phyloP scores from a whole-genome alignment of 2,888 invertebrate genomes.

The Apantesis nais region DNA sequence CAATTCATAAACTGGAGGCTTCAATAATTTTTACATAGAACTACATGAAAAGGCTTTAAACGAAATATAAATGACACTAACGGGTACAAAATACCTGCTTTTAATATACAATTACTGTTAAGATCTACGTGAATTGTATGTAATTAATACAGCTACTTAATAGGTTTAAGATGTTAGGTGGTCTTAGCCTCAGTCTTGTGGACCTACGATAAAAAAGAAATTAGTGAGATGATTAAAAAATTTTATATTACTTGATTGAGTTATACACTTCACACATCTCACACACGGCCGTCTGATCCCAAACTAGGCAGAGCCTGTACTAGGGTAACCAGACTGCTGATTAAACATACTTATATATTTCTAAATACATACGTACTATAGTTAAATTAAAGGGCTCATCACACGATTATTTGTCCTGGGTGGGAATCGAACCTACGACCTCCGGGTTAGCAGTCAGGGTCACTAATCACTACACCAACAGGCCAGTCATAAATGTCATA shows the following conservation, averaged over 20 bases:
- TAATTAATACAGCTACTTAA: conserved; percentile 45
- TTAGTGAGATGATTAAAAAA: not conserved
- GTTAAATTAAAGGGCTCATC: too few species aligned
- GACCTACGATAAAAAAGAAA: not conserved
- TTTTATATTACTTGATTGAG: not conserved
- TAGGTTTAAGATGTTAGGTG: conserved; percentile 32
- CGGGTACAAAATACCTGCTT: conserved; percentile 47
- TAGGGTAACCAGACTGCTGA: not conserved
- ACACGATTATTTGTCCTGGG: too few species aligned
- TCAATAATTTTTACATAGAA: not conserved
- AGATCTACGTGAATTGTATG: conserved; percentile 33
- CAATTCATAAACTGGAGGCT: not conserved
- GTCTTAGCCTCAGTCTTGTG: too few species aligned
- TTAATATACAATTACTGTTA: conserved; percentile 55
- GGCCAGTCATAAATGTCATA: too few species aligned
- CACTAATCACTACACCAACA: too few species aligned
- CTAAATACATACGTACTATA: too few species aligned
- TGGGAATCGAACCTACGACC: too few species aligned
- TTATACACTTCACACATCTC: too few species aligned
- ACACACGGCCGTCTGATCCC: too few species aligned
- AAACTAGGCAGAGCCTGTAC: not conserved
- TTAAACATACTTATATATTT: too few species aligned
- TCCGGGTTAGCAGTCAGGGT: too few species aligned
- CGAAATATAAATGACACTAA: conserved; percentile 15
- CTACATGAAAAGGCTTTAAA: not conserved